These are phyloP conservation scores for Falco cherrug DNA, from an alignment of 2,797 vertebrate genomes.

Conservation along the genomic window DNA sequence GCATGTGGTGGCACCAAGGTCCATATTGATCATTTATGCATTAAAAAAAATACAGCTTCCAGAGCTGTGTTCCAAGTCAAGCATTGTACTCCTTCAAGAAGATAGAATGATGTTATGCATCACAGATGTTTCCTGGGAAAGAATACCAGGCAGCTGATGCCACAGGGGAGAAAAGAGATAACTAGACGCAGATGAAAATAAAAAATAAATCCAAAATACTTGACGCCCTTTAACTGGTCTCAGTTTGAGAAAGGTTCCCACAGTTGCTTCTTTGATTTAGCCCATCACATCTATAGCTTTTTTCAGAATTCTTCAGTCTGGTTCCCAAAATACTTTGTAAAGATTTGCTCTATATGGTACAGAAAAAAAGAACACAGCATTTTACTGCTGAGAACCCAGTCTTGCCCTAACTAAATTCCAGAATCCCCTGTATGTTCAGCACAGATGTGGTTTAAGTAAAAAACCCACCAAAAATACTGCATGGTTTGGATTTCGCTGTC, in stretches of 20 bases:
- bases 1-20: neutral
- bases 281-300: neutral
- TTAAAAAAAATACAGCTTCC: neutral
- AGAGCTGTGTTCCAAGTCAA: neutral
- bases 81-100: neutral
- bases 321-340: neutral
- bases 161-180: neutral
- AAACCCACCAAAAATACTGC: fast-evolving
- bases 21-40: neutral
- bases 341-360: neutral
- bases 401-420: neutral
- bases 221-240: neutral
- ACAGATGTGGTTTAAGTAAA: neutral
- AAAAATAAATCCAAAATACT: neutral
- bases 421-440: neutral
- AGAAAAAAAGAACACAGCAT: neutral
- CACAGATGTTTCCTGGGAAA: neutral
- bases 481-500: neutral
- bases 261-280: neutral
- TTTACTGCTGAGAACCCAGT: neutral
- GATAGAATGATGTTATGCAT: neutral
- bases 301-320: neutral
- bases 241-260: neutral
- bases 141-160: neutral
- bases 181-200: neutral